Evolutionary conservation across 92 coral and sea anemone genomes (phyloP), one percentile per base, ranked within the genome.

Genomic region (Siderastrea siderea): DNA sequence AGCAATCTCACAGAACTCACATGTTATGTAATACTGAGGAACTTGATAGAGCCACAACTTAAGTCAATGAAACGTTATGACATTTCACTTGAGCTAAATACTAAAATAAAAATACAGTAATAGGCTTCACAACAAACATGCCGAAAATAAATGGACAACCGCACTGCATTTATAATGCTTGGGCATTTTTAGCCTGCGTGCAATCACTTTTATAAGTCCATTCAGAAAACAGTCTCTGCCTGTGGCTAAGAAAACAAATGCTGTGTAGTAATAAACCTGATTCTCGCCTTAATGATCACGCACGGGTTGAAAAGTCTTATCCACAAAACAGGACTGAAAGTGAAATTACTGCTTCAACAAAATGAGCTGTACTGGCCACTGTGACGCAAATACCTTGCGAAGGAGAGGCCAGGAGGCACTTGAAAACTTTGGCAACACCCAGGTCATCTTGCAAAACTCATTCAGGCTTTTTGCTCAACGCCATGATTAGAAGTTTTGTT

Each of bases 171-270:
- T 5, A 16, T 62, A 26, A 26, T 13, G n/a, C 15, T 10, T 62
- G 14, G n/a, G 17, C 4, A 5, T 50, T 8, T 47, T 43, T 19
- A 2, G 70, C 19, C 3, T 60, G 82, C 57, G 82, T 77, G 70
- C 16, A 45, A 47, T 16, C 2, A n/a, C 16, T 72, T 50, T 58
- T 7, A 9, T 2, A 53, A 74, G 48, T 52, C 10, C 12, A 65
- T 6, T 73, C 13, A 2, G 38, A 6, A 65, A 67, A 43, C 64
- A 50, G 14, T 16, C 44, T 8, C 51, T 26, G 65, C 75, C 38
- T 80, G 62, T 66, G 84, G 84, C 74, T 66, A 67, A 66, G 48
- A 80, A 4, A 80, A 66, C 71, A 78, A 78, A 60, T 7, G 45
- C 47, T 9, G 48, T 4, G 13, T 8, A 46, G 50, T 78, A 77